Conservation (phyloP, 2,888 invertebrate species). For the Mactromeris polynyma region DNA sequence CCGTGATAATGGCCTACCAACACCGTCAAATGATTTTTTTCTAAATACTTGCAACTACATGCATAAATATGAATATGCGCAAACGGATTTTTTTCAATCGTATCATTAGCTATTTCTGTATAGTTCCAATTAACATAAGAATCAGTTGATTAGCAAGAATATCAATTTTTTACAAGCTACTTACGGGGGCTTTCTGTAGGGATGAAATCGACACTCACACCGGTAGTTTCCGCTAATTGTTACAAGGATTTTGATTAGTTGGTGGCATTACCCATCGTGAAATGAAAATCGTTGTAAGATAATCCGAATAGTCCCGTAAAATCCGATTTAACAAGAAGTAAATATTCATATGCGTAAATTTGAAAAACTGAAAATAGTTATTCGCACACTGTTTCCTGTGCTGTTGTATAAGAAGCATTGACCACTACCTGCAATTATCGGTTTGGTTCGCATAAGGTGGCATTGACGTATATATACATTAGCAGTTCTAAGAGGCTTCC, state of each 20-base stretch:
- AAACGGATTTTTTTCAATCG: neutral
- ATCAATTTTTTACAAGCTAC: neutral
- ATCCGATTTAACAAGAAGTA: no score
- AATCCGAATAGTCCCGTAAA: no score
- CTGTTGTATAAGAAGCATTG: no score
- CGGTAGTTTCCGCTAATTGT: neutral
- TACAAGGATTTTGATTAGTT: conserved; percentile 46
- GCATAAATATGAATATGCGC: neutral
- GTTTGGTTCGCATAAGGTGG: no score
- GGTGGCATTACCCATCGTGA: neutral
- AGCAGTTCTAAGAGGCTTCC: no score
- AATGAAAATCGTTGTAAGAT: conserved; percentile 20
- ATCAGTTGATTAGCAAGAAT: neutral
- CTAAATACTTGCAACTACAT: neutral
- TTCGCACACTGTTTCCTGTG: no score
- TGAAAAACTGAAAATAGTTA: no score
- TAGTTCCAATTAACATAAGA: neutral
- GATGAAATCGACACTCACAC: conserved; percentile 34
- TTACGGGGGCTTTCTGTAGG: conserved; percentile 38
- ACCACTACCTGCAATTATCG: no score
- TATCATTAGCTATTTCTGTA: neutral
- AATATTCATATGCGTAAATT: no score
- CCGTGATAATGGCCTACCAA: neutral
- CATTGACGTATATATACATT: no score
- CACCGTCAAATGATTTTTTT: neutral